phyloP scores from a whole-genome alignment of 2,888 invertebrate genomes.

The Prosopocoilus inquinatus region DNA sequence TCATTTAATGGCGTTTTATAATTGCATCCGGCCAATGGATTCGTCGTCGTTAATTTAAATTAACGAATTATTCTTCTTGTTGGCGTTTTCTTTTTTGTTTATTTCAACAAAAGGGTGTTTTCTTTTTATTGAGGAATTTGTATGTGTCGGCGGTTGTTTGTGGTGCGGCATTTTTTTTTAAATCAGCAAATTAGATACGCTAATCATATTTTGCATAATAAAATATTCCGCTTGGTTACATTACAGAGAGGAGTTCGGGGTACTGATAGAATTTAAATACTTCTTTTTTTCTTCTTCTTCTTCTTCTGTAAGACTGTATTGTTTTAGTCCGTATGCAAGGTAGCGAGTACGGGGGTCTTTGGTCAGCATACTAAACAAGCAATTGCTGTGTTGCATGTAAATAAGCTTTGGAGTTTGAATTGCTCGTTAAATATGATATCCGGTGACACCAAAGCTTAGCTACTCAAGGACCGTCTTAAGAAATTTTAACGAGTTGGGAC shows the following conservation, averaged over 20 bases:
- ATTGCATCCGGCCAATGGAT: no score
- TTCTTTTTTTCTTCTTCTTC: slow-evolving; percentile 25
- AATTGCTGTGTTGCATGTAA: slow-evolving; percentile 31
- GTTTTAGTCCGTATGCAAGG: slow-evolving; percentile 31
- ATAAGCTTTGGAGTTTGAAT: slow-evolving; percentile 34
- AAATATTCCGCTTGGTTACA: slow-evolving; percentile 14
- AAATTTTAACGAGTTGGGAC: slow-evolving; percentile 3
- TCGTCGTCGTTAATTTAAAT: no score
- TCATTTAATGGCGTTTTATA: no score
- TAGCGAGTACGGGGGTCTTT: slow-evolving; percentile 23
- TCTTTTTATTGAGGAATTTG: not conserved
- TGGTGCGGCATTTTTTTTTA: slow-evolving; percentile 13
- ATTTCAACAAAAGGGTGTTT: not conserved
- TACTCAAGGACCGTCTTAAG: slow-evolving; percentile 23
- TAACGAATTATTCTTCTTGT: no score
- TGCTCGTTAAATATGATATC: slow-evolving; percentile 38
- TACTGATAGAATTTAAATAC: slow-evolving; percentile 25
- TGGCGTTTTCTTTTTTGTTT: no score
- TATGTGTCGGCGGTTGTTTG: not conserved
- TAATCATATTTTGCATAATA: slow-evolving; percentile 11
- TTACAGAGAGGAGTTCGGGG: slow-evolving; percentile 9
- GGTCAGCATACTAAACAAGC: slow-evolving; percentile 32
- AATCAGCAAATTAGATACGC: slow-evolving; percentile 14
- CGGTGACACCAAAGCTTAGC: slow-evolving; percentile 29
- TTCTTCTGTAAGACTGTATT: slow-evolving; percentile 25